These are phyloP conservation scores for Eupithecia abbreviata DNA, from an alignment of 2,888 invertebrate species.

Conservation along the genomic window DNA sequence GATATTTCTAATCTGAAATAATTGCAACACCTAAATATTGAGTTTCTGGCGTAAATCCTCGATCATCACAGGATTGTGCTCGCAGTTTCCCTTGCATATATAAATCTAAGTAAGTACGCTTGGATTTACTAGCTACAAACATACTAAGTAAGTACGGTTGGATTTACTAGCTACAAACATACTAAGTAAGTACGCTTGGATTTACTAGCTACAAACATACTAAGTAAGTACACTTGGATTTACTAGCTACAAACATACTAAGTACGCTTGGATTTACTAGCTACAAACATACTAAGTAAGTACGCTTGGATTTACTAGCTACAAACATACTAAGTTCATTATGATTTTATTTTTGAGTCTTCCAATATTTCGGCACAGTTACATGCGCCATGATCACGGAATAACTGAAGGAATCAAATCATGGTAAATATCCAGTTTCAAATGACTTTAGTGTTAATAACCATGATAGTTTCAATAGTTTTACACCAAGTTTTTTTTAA, in stretches of 20 bases:
- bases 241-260: background rate
- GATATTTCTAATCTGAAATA: background rate
- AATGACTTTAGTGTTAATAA: too few species aligned
- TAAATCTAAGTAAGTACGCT: too few species aligned
- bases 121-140: background rate
- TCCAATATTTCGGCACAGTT: too few species aligned
- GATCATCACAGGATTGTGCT: background rate
- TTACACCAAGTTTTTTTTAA: too few species aligned
- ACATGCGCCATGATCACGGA: too few species aligned
- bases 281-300: background rate
- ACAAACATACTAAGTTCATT: background rate
- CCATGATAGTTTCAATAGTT: too few species aligned
- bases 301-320: background rate
- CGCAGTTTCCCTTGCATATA: background rate
- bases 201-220: background rate
- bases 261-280: background rate
- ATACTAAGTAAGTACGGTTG: too few species aligned
- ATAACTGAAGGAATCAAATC: too few species aligned
- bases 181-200: background rate
- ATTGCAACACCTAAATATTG: background rate
- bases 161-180: background rate
- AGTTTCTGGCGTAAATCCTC: background rate
- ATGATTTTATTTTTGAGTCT: too few species aligned
- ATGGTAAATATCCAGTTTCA: too few species aligned
- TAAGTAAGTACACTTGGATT: background rate